Evolutionary conservation across 2,113 vertebrate species (phyloP), one percentile per base, ranked within the genome.

Genomic region (Rhinogobius similis): DNA sequence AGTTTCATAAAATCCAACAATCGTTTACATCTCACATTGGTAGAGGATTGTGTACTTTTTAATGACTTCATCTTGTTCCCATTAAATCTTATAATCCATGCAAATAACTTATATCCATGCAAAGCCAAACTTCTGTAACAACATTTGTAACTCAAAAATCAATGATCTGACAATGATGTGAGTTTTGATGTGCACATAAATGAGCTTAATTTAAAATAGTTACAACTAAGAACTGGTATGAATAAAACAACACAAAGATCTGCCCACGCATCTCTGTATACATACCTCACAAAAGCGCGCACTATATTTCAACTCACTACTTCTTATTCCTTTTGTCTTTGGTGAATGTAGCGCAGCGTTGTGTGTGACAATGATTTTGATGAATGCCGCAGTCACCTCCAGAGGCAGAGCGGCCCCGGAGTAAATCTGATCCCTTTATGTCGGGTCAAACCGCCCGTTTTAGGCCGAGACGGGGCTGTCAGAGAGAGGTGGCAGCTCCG

Each of bases 341-440:
- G 68, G 68, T 65, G 24, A 77, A 20, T 38, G 53, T 64, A 41
- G 70, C 69, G 65, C 53, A 39, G 64, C 26, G 24, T 63, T 61
- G 58, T 36, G 46, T 16, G 69, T 10, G 0, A 62, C 52, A 58
- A 14, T 67, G 70, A 72, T 62, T 82, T 77, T 77, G 76, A 79
- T 79, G 20, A 68, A 72, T 56, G 65, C 71, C 67, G 67, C 27
- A 53, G 62, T 80, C 70, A 18, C 68, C 69, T 43, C 36, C 65
- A 43, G 66, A 75, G 73, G 77, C 44, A 77, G 73, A 67, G 63
- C 61, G 73, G 59, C 52, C 65, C n/a, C 24, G 44, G 61, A 26
- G 63, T 73, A 73, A 82, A 76, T 75, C 13, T 64, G 62, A 65
- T 65, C 75, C 24, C 58, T 69, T 78, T 48, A 38, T 73, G 64